Conservation (phyloP, 2,888 invertebrate genomes). For the Resseliella maxima region DNA sequence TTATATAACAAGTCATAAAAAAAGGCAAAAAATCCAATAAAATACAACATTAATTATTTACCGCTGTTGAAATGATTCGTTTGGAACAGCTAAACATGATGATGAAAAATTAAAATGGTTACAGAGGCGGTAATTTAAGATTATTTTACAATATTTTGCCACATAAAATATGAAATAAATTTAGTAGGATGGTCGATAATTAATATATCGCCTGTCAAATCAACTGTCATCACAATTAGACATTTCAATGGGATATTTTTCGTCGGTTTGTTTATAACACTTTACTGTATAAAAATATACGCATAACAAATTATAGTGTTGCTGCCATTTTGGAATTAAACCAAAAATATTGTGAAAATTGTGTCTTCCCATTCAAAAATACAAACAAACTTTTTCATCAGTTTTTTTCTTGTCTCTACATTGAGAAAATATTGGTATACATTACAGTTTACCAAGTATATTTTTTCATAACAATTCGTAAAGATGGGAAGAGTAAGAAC, state of each 20-base stretch:
- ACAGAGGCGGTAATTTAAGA: not conserved
- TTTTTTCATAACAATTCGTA: not conserved
- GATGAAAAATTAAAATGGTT: not conserved
- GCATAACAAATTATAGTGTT: not conserved
- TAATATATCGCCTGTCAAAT: not conserved
- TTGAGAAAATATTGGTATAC: too few relatives aligned
- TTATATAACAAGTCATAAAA: constrained; percentile 26
- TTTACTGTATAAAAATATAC: not conserved
- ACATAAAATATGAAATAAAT: not conserved
- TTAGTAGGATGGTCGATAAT: not conserved
- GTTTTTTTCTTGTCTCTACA: too few relatives aligned
- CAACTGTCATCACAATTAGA: not conserved
- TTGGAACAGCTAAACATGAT: constrained; percentile 15
- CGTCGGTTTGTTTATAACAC: not conserved
- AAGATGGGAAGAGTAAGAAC: not conserved
- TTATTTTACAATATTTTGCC: constrained; percentile 2
- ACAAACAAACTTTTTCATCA: not conserved
- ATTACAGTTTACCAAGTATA: not conserved
- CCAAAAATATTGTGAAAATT: not conserved
- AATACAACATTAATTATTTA: not conserved
- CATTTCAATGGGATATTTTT: constrained; percentile 12
- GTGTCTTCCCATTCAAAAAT: not conserved
- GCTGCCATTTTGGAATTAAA: constrained; percentile 27
- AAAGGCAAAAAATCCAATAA: not conserved
- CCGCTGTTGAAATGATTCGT: not conserved